Base-by-base conservation (phyloP, 1,140 invertebrate species). In the Panulirus ornatus region DNA sequence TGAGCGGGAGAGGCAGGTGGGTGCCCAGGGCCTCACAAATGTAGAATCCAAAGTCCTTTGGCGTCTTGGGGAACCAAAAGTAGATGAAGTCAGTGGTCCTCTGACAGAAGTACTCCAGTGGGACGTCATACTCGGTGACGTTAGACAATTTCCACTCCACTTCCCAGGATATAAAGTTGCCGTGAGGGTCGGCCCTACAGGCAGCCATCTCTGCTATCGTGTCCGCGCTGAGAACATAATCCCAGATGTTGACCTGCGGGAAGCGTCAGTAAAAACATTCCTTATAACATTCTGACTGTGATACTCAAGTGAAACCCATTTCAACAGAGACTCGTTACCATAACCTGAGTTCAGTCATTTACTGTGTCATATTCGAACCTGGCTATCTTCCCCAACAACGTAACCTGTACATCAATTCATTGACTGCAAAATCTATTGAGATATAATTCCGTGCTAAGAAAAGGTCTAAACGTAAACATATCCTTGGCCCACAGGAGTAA, bases 121-220 rank as follows among this genome's bases (percentile, higher is more conserved):
- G 38, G 8, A 71, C 54, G 16, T 85, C 27, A 30, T 85, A 85
- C 42, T 51, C 54, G 9, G 84, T 75, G 70, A 54, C 40, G 47
- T 85, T 73, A 19, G 34, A 19, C 16, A 85, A 70, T 22, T 1
- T 27, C 84, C 84, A 85, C 0, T 70, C 84, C 1, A 9, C 71
- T 0, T 75, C 71, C 84, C 84, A 85, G 27, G 84, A 85, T 5
- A 85, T 75, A 44, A 75, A 85, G 47, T 85, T 85, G 19, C 84
- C 84, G 8, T 85, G 84, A 42, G 34, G 66, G 44, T 85, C 84
- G 9, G 9, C 27, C 44, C 19, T 36, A 38, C 84, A 85, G 0
- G 19, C n/a, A 2, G 84, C 84, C 84, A 85, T 73, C 27, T 40
- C 34, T 1, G 44, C 30, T 30, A 85, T 54, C 14, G 14, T 16